Evolutionary conservation across 1,140 invertebrate genomes (phyloP), one percentile per base, ranked within the genome.

Genomic region (Lithobius niger): DNA sequence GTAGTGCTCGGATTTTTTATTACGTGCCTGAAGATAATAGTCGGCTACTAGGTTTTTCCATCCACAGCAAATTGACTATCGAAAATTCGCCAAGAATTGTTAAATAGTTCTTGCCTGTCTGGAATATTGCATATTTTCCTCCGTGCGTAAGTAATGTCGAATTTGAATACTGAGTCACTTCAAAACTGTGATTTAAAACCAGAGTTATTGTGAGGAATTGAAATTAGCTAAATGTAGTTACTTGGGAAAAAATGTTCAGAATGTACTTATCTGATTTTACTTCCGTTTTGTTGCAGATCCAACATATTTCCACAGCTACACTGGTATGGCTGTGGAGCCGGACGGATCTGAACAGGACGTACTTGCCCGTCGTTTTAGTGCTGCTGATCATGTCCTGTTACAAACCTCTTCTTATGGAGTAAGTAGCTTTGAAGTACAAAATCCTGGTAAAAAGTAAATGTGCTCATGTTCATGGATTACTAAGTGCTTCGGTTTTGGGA

Each of bases 261-360:
- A 16, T 21, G 18, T 24, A 57, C 1, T 47, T 18, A 18, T 21
- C 50, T 28, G n/a, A n/a, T 21, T 28, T 18, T 18, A 22, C 2
- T 13, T 60, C 16, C 19, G 21, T 25, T 51, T 55, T 50, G 48
- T 65, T 70, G 27, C 63, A 85, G 82, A 75, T 85, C 21, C 88
- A 94, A 66, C 86, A 92, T 66, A 84, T 93, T 45, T 81, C 84
- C 28, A 85, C 86, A 13, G 85, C 89, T 45, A 84, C 90, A 43
- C 74, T 97, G 47, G 84, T 97, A 16, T 97, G 92, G 92, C 69
- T 96, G 19, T 90, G 87, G 79, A 84, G 85, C 1, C 74, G 92
- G 52, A 83, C 86, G 65, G 89, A 95, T 73, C 74, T 94, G 25
- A 81, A 81, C 55, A 71, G 69, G 61, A 76, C 80, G 55, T 71